phyloP scores from a whole-genome alignment of 2,113 vertebrate species.

The Siphamia tubifer region DNA sequence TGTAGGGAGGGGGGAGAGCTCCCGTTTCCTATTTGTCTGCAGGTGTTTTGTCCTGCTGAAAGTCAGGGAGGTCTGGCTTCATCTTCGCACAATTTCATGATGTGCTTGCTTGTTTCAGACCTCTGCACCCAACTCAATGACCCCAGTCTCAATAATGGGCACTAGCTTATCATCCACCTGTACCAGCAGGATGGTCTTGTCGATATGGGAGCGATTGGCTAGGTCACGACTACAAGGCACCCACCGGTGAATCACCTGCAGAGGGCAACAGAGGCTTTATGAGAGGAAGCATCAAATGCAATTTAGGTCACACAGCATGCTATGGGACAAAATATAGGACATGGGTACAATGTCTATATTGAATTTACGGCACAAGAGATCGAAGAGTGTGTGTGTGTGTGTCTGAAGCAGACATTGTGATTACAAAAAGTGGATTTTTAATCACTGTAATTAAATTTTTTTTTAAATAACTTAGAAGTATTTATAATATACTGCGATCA shows the following conservation, averaged over 20 bases:
- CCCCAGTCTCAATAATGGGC: slow-evolving; percentile 94
- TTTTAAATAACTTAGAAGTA: too few species aligned
- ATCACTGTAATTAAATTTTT: too few species aligned
- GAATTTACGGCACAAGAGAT: background rate
- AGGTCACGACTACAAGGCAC: slow-evolving; percentile 99
- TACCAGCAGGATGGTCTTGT: slow-evolving; percentile 99
- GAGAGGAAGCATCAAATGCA: background rate
- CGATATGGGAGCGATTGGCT: slow-evolving; percentile 94
- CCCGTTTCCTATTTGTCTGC: slow-evolving; percentile 69
- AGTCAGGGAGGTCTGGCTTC: slow-evolving; percentile 35
- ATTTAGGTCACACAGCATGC: background rate
- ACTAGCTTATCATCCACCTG: slow-evolving; percentile 99
- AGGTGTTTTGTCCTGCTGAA: slow-evolving; percentile 62
- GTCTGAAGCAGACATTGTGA: too few species aligned
- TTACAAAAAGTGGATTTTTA: too few species aligned
- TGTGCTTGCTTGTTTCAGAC: slow-evolving; percentile 82
- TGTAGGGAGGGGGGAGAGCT: slow-evolving; percentile 56
- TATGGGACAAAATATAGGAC: background rate
- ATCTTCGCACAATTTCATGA: slow-evolving; percentile 42
- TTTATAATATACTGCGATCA: too few species aligned
- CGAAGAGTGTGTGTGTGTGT: background rate
- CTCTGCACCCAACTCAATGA: slow-evolving; percentile 97
- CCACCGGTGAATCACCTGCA: slow-evolving; percentile 99
- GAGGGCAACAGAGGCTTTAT: slow-evolving; percentile 5
- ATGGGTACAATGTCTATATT: background rate